A percentile compares a stretch with the other conserved stretches of the same genome.
phyloP scores from a whole-genome alignment of 1,140 invertebrate genomes.

The Drosophila dunni region DNA sequence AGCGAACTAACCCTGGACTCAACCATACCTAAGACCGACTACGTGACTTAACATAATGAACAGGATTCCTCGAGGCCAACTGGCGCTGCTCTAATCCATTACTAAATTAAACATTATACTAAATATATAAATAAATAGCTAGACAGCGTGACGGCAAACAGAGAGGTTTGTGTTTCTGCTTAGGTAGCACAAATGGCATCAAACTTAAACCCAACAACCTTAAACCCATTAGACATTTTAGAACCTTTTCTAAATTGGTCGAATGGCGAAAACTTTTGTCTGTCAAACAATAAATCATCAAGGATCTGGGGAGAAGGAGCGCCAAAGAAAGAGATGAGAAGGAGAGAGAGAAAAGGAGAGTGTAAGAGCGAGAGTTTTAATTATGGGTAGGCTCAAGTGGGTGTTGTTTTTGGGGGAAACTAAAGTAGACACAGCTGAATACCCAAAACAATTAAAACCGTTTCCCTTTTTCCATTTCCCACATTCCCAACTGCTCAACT shows the following conservation, averaged over 20 bases:
- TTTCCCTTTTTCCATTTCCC: constrained; percentile 35
- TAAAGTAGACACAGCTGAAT: constrained; percentile 60
- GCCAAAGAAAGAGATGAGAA: background rate
- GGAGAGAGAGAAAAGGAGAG: background rate
- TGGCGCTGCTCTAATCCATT: constrained; percentile 70
- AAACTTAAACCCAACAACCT: constrained; percentile 18
- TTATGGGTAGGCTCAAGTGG: constrained; percentile 73
- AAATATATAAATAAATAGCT: constrained; percentile 83
- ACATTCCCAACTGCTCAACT: background rate
- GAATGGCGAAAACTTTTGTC: constrained; percentile 61
- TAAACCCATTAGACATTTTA: constrained; percentile 54
- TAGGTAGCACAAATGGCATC: constrained; percentile 27
- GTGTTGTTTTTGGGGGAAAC: constrained; percentile 62
- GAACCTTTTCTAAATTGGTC: constrained; percentile 77
- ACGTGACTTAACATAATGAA: constrained; percentile 78
- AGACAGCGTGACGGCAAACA: constrained; percentile 79
- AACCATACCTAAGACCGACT: constrained; percentile 17
- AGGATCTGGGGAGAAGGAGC: constrained; percentile 16
- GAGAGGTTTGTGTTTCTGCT: constrained; percentile 15
- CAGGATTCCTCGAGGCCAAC: constrained; percentile 28
- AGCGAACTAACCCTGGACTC: background rate
- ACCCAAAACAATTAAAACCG: constrained; percentile 81
- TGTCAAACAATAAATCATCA: constrained; percentile 78
- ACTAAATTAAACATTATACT: constrained; percentile 81
- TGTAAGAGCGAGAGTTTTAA: constrained; percentile 44